Evolutionary conservation across 30 jellyfish, hydroid and myxozoan genomes (phyloP), one percentile per base, ranked within the genome.

Genomic region (Aurelia sp.): DNA sequence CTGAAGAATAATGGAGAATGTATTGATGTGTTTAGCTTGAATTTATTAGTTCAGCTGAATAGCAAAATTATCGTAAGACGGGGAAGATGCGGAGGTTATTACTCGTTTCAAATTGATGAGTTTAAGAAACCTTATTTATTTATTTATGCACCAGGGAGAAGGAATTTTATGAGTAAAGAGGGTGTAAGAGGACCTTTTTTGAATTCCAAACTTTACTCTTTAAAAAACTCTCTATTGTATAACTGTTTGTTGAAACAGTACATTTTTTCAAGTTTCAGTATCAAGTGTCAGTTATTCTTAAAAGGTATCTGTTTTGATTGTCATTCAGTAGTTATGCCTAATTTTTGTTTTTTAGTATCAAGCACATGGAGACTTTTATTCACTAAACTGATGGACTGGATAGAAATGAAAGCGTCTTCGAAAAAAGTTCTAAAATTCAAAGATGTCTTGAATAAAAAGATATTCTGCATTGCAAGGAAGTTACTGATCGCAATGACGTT

Each of bases 391-490:
- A 8, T 61, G 48, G 62, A 21, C 10, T 27, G 76, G 75, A 19
- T 73, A 17, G 76, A 84, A 58, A 59, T 9, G 24, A 27, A 16
- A 48, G 4, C 24, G 3, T 47, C 66, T 12, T 72, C 93, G 4
- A 84, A 84, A 53, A 72, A n/a, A 13, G 11, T 60, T 67, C 40
- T 84, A 16, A 47, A 57, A 35, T 53, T 84, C 5, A 68, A 55
- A 72, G 75, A 48, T 52, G 21, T 73, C 12, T 17, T 61, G 50
- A 79, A 84, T 47, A 77, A 84, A 21, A 84, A 66, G 11, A 40
- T 10, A 58, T 72, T 61, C 47, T 8, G 20, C 13, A 50, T 41
- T 61, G 48, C 64, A 16, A 60, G 70, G 59, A 84, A 72, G n/a
- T 13, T 63, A 27, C 8, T 84, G 13, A 21, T 8, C 5, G 68